A percentile compares a stretch with the other conserved stretches of the same genome.
These are phyloP conservation scores for Python bivittatus DNA, from an alignment of 2,113 vertebrate genomes.

Conservation along the genomic window DNA sequence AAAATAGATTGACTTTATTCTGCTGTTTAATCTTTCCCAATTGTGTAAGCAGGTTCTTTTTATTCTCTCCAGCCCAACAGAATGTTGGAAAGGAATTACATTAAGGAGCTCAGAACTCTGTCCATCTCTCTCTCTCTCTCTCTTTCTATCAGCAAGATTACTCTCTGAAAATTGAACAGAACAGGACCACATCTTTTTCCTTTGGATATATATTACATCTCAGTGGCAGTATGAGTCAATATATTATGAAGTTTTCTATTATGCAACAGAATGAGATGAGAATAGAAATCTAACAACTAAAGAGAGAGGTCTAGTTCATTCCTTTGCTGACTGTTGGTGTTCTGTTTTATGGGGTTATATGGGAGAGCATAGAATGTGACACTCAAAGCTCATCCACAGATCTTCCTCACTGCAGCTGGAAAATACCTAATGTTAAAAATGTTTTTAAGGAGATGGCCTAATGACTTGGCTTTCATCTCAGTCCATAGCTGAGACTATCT, in stretches of 20 bases:
- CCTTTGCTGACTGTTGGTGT: background rate
- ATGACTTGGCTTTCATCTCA: background rate
- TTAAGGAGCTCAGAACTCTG: background rate
- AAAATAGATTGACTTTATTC: background rate
- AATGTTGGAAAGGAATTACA: background rate
- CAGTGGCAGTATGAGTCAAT: background rate
- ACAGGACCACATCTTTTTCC: background rate
- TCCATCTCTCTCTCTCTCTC: background rate
- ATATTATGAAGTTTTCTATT: background rate
- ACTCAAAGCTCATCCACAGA: background rate
- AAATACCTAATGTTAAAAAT: background rate
- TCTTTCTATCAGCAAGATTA: background rate
- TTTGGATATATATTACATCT: background rate
- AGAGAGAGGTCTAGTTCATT: background rate
- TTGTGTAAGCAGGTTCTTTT: background rate
- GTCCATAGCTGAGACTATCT: background rate
- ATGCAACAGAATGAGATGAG: background rate
- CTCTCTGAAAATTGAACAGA: background rate
- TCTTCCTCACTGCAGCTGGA: background rate
- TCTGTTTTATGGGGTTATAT: background rate
- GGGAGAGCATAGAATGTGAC: background rate
- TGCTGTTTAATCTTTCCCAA: background rate
- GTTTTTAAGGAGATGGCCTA: background rate
- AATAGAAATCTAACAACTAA: background rate
- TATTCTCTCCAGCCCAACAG: background rate